Evolutionary conservation across 2,888 invertebrate species (phyloP).

Genomic region (Brassicogethes aeneus): DNA sequence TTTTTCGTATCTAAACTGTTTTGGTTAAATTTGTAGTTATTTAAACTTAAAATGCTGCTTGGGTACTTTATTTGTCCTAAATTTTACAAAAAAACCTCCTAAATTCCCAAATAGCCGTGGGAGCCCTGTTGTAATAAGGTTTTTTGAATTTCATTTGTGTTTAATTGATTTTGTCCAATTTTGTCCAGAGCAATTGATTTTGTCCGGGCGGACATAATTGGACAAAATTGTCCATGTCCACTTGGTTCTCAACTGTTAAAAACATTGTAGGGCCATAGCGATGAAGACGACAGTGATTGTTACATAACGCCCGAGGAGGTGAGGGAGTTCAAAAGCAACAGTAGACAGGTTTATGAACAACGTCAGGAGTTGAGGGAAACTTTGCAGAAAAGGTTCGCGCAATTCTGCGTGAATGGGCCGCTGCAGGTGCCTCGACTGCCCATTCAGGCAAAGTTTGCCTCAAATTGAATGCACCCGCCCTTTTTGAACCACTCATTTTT

Average conservation of each 20-base stretch:
- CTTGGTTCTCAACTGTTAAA: not conserved
- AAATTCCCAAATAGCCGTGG: too few species aligned
- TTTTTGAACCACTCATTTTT: conserved; percentile 12
- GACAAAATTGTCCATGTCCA: not conserved
- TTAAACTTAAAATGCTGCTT: too few species aligned
- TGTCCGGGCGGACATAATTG: too few species aligned
- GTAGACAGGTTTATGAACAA: conserved; percentile 67
- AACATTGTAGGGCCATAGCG: conserved; percentile 63
- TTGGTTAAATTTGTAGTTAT: too few species aligned
- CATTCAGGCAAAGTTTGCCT: conserved; percentile 36
- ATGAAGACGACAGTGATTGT: conserved; percentile 63
- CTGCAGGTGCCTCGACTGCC: conserved; percentile 36
- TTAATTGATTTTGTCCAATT: too few species aligned
- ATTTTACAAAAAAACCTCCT: too few species aligned
- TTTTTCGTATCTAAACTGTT: too few species aligned
- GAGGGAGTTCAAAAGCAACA: conserved; percentile 74
- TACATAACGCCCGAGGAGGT: conserved; percentile 86
- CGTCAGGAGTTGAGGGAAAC: conserved; percentile 75
- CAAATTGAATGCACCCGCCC: conserved; percentile 27
- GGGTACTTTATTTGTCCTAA: too few species aligned
- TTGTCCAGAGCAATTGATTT: too few species aligned
- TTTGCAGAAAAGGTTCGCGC: conserved; percentile 73
- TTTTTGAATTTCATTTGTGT: too few species aligned
- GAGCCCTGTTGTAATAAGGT: too few species aligned
- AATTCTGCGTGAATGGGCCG: conserved; percentile 57